Percentiles rank a stretch among this genome's conserved stretches.
These are phyloP conservation scores for Riparia riparia DNA, from an alignment of 2,113 vertebrate species.

Conservation along the genomic window DNA sequence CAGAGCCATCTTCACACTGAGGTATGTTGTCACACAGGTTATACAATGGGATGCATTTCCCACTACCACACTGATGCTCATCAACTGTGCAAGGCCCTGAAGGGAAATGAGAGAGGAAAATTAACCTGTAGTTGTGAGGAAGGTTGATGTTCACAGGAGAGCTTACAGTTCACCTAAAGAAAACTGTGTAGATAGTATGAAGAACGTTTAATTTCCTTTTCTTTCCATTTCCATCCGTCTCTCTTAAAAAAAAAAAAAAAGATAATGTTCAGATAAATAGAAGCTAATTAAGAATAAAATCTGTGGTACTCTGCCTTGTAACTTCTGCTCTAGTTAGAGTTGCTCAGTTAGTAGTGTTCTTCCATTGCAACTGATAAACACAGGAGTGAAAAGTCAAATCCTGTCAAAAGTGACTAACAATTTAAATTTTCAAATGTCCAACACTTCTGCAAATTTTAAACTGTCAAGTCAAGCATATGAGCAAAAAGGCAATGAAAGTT, in stretches of 20 bases:
- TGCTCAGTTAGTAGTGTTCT: neutral
- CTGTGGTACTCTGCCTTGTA: neutral
- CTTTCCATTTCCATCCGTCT: neutral
- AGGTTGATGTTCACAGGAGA: neutral
- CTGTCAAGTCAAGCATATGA: neutral
- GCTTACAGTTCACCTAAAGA: neutral
- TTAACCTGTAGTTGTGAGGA: neutral
- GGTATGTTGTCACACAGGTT: constrained; percentile 79
- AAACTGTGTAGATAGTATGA: neutral
- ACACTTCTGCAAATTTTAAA: neutral
- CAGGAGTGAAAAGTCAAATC: neutral
- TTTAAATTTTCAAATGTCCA: neutral
- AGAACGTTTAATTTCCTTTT: neutral
- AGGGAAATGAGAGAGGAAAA: neutral
- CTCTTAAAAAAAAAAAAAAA: neutral
- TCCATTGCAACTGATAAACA: neutral
- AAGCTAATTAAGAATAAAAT: neutral
- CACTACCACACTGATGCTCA: constrained; percentile 81
- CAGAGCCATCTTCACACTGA: constrained; percentile 87
- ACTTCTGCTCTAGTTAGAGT: neutral
- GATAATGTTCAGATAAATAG: neutral
- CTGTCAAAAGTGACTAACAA: neutral
- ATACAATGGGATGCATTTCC: constrained; percentile 79
- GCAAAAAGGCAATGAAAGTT: neutral
- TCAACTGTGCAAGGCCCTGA: constrained; percentile 81